Percentiles rank a stretch among this genome's conserved stretches.
phyloP scores from a whole-genome alignment of 1,140 invertebrate genomes.

The Drosophila biarmipes region DNA sequence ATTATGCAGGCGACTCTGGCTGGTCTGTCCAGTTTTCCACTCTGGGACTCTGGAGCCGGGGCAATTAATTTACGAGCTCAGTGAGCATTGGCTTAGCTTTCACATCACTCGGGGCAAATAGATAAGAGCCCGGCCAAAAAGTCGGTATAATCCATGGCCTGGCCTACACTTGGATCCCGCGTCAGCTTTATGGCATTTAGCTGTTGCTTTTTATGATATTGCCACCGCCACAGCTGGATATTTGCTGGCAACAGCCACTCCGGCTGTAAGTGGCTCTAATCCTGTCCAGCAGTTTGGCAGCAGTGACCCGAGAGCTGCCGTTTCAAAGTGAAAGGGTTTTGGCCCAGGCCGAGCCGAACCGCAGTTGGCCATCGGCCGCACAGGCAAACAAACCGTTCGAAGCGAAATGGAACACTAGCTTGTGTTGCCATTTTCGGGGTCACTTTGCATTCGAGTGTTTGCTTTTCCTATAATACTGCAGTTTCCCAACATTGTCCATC shows the following conservation, averaged over 20 bases:
- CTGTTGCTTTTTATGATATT: conserved; percentile 69
- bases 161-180: conserved; percentile 39
- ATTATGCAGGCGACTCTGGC: conserved; percentile 54
- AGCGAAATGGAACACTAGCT: conserved; percentile 7
- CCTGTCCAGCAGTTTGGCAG: conserved; percentile 74
- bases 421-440: conserved; percentile 42
- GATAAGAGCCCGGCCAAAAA: conserved; percentile 57
- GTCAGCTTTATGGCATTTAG: conserved; percentile 73
- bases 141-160: conserved; percentile 37
- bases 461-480: conserved; percentile 54
- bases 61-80: conserved; percentile 81
- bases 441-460: conserved; percentile 72
- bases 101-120: conserved; percentile 57
- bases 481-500: conserved; percentile 3
- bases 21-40: conserved; percentile 38
- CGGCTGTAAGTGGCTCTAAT: conserved; percentile 68
- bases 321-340: conserved; percentile 78
- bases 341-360: conserved; percentile 23
- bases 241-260: conserved; percentile 8
- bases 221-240: conserved; percentile 24
- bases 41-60: conserved; percentile 18
- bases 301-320: conserved; percentile 61
- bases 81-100: conserved; percentile 58
- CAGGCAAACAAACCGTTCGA: conserved; percentile 21
- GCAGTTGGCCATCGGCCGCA: conserved; percentile 56